Evolutionary conservation across 2,113 vertebrate species (phyloP), one percentile per base, ranked within the genome.

Genomic region (Xiphias gladius): DNA sequence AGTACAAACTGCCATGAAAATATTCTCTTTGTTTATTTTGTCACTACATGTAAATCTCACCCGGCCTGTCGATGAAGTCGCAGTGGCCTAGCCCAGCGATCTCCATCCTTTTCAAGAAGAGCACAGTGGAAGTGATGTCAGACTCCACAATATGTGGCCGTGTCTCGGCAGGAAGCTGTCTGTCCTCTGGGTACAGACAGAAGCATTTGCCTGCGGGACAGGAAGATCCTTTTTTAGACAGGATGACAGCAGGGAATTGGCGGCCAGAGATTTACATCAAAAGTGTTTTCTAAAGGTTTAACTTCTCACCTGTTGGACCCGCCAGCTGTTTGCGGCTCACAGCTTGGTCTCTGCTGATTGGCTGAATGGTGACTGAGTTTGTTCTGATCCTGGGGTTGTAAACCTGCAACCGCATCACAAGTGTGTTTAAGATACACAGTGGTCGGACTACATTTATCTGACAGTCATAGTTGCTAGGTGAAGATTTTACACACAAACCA

Each of bases 381-480:
- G 97, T 96, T 89, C 97, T 94, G 85, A 99, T 97, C 84, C 96
- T 94, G n/a, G 97, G 97, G 91, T 96, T 98, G 93, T 97, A 97
- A 80, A 99, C 96, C 97, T 99, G 88, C 8, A 82, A 77, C 54
- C 48, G 14, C 9, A 84, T 24, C 17, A 28, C 7, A n/a, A 69
- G 8, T 2, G 2, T 24, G 24, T 74, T 62, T 35, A 35, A 35
- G 3, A 35, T 6, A 8, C 9, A n/a, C 1, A 68, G 11, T 13
- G 5, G 7, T 28, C 0, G 2, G 35, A 30, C 57, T 2, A 26
- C 14, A 57, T 55, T 13, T 55, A 55, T 57, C 55, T 6, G 48
- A 50, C 17, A 26, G 24, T 57, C 1, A 26, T 5, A 43, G 41
- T 43, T 43, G 2, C 11, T 28, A 30, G 24, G 4, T 8, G 2